Conservation (phyloP, 2,888 invertebrate genomes). For the Aphodius granarius region DNA sequence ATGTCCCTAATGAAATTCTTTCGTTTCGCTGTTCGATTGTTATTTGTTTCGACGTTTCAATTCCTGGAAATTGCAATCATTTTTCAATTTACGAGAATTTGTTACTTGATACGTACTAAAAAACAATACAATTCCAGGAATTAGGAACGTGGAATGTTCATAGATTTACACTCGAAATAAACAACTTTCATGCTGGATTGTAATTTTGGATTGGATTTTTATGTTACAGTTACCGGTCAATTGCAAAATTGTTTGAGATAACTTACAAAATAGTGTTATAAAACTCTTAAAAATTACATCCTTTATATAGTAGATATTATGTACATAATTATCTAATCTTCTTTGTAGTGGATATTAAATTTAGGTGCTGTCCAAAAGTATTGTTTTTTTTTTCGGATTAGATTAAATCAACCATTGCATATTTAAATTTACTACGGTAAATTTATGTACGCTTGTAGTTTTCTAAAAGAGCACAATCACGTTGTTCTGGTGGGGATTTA, state of each 20-base stretch:
- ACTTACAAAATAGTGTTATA: neutral
- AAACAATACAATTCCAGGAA: neutral
- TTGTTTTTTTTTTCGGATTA: too few species aligned
- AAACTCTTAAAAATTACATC: neutral
- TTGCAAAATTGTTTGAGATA: neutral
- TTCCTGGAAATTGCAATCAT: neutral
- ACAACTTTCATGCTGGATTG: neutral
- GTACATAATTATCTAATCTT: too few species aligned
- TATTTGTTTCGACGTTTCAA: neutral
- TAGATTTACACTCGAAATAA: neutral
- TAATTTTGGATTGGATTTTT: neutral
- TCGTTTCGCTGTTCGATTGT: neutral
- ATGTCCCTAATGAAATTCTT: slow-evolving; percentile 24
- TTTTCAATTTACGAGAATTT: neutral
- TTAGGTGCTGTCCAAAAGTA: too few species aligned
- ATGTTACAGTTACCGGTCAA: neutral
- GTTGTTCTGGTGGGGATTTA: too few species aligned
- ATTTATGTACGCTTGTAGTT: too few species aligned
- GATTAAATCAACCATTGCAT: too few species aligned
- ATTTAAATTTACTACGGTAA: too few species aligned
- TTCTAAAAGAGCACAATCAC: too few species aligned
- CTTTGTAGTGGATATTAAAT: neutral
- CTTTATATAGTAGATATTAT: neutral
- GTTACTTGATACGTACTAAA: neutral
- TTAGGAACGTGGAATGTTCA: neutral